Conservation (phyloP, 1,140 invertebrate genomes). For the Lordiphosa clarofinis region DNA sequence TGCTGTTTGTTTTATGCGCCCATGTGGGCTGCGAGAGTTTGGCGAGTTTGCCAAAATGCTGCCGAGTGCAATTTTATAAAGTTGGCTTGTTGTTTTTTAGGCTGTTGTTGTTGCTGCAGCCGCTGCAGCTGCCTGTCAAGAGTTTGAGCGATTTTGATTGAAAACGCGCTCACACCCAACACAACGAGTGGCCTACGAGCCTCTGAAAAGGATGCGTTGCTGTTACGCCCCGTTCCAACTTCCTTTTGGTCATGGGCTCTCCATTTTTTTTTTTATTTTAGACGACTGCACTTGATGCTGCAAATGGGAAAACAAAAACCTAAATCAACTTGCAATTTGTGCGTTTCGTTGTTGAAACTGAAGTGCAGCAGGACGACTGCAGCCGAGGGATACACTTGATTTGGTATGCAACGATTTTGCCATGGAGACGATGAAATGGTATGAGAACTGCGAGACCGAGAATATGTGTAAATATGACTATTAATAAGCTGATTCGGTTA, state of each 20-base stretch:
- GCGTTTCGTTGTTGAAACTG: slow-evolving; percentile 38
- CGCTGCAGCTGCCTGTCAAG: slow-evolving; percentile 32
- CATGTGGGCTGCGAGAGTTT: slow-evolving; percentile 57
- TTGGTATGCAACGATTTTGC: too few relatives aligned
- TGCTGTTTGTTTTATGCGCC: slow-evolving; percentile 69
- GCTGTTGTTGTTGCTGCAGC: slow-evolving; percentile 11
- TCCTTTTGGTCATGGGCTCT: slow-evolving; percentile 5
- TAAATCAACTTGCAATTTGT: slow-evolving; percentile 53
- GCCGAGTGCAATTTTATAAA: slow-evolving; percentile 69
- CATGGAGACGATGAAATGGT: too few relatives aligned
- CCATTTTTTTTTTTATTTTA: slow-evolving; percentile 20
- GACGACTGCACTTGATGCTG: slow-evolving; percentile 17
- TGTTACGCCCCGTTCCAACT: too few relatives aligned
- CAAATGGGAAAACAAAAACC: slow-evolving; percentile 28
- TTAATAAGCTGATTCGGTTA: too few relatives aligned
- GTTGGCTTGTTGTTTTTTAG: slow-evolving; percentile 40
- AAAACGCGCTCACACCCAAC: slow-evolving; percentile 54
- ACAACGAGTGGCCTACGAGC: slow-evolving; percentile 5
- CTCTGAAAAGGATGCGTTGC: slow-evolving; percentile 33
- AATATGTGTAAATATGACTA: too few relatives aligned
- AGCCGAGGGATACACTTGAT: not conserved
- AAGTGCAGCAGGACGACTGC: not conserved
- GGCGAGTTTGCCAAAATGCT: slow-evolving; percentile 68
- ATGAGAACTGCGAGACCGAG: too few relatives aligned
- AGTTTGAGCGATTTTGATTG: slow-evolving; percentile 74